Percentiles rank a stretch among this genome's conserved stretches.
phyloP scores from a whole-genome alignment of 2,113 vertebrate genomes.

The Entelurus aequoreus region DNA sequence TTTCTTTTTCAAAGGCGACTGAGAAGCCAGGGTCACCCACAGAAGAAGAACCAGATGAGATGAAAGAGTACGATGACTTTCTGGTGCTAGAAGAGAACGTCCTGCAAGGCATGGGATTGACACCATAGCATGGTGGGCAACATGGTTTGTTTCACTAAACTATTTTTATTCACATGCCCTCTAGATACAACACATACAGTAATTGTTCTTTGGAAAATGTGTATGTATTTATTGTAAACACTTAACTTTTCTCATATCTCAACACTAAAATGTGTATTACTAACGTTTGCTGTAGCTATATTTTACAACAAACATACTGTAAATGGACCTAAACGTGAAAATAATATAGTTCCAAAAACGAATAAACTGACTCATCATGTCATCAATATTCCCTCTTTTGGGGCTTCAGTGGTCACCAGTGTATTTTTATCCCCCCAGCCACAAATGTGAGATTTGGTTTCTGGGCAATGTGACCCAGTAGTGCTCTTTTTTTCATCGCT shows the following conservation, averaged over 20 bases:
- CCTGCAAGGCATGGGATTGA: slow-evolving; percentile 54
- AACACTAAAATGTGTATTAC: neutral
- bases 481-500: slow-evolving; percentile 11
- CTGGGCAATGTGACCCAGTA: slow-evolving; percentile 39
- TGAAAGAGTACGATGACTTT: slow-evolving; percentile 51
- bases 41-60: slow-evolving; percentile 52
- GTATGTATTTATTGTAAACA: neutral
- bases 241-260: neutral
- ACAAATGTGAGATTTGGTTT: slow-evolving; percentile 34
- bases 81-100: slow-evolving; percentile 59
- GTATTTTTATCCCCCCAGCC: neutral
- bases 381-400: slow-evolving; percentile 4
- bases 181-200: neutral
- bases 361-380: slow-evolving; percentile 1
- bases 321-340: neutral
- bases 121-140: neutral
- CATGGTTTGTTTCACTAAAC: slow-evolving; percentile 15
- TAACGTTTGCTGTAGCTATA: neutral
- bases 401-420: slow-evolving; percentile 11
- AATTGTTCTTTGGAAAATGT: neutral
- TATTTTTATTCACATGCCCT: neutral
- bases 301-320: too few species aligned
- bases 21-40: slow-evolving; percentile 35
- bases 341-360: neutral
- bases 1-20: slow-evolving; percentile 42